These are phyloP conservation scores for Drosophila bunnanda DNA, from an alignment of 2,888 invertebrate species.

Conservation along the genomic window DNA sequence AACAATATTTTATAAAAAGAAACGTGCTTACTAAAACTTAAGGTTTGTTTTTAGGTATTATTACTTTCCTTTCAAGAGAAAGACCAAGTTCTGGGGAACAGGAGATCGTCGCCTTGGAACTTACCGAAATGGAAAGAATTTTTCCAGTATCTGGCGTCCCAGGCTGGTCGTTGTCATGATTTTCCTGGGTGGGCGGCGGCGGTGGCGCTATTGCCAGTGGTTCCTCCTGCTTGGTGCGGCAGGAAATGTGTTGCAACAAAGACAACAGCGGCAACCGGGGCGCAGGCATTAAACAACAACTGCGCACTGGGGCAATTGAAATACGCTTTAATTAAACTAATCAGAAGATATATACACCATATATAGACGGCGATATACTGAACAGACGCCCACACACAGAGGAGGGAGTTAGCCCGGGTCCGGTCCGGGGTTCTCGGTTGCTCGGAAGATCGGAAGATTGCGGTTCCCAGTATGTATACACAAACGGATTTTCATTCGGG, in stretches of 20 bases:
- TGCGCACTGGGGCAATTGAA: conserved; percentile 71
- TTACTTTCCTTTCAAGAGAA: background rate
- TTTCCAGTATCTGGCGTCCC: conserved; percentile 74
- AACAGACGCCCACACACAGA: conserved; percentile 57
- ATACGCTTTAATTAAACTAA: conserved; percentile 79
- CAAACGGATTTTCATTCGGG: conserved; percentile 10
- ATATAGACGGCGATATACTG: conserved; percentile 37
- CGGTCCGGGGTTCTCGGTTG: conserved; percentile 1
- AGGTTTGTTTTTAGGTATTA: too few relatives aligned
- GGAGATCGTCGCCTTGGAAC: conserved; percentile 23
- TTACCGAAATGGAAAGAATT: conserved; percentile 77
- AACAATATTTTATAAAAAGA: background rate
- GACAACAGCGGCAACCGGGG: background rate
- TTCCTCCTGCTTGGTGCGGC: conserved; percentile 21
- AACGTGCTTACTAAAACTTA: background rate
- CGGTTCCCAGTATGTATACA: background rate
- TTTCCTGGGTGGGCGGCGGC: conserved; percentile 2
- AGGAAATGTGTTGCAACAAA: conserved; percentile 51
- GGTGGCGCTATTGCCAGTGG: background rate
- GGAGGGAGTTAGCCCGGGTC: conserved; percentile 6
- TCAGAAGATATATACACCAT: conserved; percentile 63
- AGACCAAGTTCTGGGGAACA: too few relatives aligned
- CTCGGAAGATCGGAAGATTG: conserved; percentile 20
- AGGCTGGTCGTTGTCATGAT: conserved; percentile 73
- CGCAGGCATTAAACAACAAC: conserved; percentile 39